Conservation (phyloP, 2,797 vertebrate species). For the Cryptoprocta ferox region DNA sequence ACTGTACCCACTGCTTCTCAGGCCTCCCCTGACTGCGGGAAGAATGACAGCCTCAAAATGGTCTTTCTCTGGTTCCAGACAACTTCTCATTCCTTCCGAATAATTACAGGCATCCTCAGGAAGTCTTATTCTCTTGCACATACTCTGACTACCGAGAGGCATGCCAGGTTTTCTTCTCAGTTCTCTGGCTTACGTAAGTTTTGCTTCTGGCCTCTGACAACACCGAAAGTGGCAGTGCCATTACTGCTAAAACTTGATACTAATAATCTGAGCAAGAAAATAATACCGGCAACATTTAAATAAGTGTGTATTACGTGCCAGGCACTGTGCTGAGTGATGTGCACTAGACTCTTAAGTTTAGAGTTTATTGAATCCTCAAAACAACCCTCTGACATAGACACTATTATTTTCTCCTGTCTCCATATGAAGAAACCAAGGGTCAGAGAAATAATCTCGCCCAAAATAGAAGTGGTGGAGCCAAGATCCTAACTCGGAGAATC, state of each 20-base stretch:
- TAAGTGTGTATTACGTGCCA: background rate
- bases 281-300: background rate
- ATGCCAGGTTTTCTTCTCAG: background rate
- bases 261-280: background rate
- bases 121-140: background rate
- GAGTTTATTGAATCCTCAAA: background rate
- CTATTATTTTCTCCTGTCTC: background rate
- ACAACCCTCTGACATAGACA: background rate
- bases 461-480: background rate
- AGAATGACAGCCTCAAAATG: background rate
- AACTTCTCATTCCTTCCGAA: background rate
- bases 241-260: background rate
- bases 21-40: background rate
- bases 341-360: background rate
- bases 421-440: background rate
- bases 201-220: background rate
- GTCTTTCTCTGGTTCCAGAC: background rate
- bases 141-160: background rate
- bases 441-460: conserved; percentile 10
- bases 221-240: background rate
- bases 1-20: background rate
- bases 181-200: background rate
- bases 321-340: background rate
- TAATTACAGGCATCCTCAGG: background rate
- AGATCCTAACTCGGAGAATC: background rate